Base-by-base conservation (phyloP, 2,888 invertebrate genomes). In the Poecilobothrus nobilitatus region DNA sequence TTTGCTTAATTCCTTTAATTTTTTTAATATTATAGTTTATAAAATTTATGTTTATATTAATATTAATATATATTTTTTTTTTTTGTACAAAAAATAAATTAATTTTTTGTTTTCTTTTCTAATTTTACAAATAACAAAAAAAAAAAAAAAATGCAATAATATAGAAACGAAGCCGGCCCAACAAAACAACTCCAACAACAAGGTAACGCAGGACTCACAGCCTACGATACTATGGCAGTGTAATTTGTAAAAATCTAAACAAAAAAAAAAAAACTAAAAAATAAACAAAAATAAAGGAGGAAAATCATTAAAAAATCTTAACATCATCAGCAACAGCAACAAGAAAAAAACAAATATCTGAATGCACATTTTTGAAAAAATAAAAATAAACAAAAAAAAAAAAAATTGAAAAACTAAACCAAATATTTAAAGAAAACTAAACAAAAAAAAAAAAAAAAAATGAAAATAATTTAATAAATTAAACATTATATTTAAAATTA, bases 221-320 rank as follows among this genome's bases (percentile, higher is more conserved):
- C 94, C 91, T 94, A 94, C 92, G 93, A 94, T 93, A 94, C 94
- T 91, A 91, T 94, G 93, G 94, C 94, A 93, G 94, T 94, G 92
- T 94, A 94, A 94, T 87, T 88, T 94, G 89, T 94, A 91, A 90
- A 18, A 63, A 63, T 27, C 7, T 63, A 27, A 27, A 27, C 15
- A 53, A 15, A 53, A 53, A n/a, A 20, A 61, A 20, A n/a, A n/a
- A n/a, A n/a, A n/a, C n/a, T n/a, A n/a, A n/a, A n/a, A n/a, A n/a
- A n/a, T n/a, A n/a, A n/a, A n/a, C n/a, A n/a, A n/a, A n/a, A n/a
- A n/a, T n/a, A n/a, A 27, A 27, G 27, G 27, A 27, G 5, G 27
- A 27, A 27, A 4, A 27, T 27, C 27, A 27, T 27, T 27, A 27
- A 27, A 27, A 5, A 27, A 27, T 27, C 4, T 63, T 63, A 9